Evolutionary conservation across 2,888 invertebrate species (phyloP).

Genomic region (Eupithecia insigniata): DNA sequence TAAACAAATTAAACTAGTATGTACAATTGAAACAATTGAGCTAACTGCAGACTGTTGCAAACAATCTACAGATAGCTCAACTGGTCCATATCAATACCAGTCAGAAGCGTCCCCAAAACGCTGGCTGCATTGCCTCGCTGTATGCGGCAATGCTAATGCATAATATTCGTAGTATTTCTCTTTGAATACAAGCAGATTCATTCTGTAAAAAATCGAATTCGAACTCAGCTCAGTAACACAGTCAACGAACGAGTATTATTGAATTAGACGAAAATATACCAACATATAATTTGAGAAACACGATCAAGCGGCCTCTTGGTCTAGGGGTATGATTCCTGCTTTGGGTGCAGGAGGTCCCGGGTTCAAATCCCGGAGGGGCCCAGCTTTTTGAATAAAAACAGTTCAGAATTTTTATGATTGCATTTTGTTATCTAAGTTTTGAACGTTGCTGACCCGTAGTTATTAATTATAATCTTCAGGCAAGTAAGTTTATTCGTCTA

Average conservation of each 20-base stretch:
- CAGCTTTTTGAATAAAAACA: slow-evolving; percentile 55
- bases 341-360: slow-evolving; percentile 90
- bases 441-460: neutral
- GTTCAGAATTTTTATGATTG: neutral
- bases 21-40: too few species aligned
- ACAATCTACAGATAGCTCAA: too few species aligned
- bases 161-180: neutral
- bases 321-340: slow-evolving; percentile 90
- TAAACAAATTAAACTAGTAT: too few species aligned
- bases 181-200: too few species aligned
- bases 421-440: neutral
- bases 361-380: slow-evolving; percentile 89
- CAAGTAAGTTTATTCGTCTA: neutral
- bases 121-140: too few species aligned
- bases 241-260: neutral
- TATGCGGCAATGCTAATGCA: too few species aligned
- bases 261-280: neutral
- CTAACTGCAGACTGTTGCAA: too few species aligned
- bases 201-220: too few species aligned
- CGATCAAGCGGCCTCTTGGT: slow-evolving; percentile 84
- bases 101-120: too few species aligned
- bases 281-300: slow-evolving; percentile 25
- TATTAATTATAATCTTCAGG: neutral
- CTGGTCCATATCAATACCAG: too few species aligned
- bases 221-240: too few species aligned